Conservation (phyloP, 2,888 invertebrate genomes). For the Lapara coniferarum region DNA sequence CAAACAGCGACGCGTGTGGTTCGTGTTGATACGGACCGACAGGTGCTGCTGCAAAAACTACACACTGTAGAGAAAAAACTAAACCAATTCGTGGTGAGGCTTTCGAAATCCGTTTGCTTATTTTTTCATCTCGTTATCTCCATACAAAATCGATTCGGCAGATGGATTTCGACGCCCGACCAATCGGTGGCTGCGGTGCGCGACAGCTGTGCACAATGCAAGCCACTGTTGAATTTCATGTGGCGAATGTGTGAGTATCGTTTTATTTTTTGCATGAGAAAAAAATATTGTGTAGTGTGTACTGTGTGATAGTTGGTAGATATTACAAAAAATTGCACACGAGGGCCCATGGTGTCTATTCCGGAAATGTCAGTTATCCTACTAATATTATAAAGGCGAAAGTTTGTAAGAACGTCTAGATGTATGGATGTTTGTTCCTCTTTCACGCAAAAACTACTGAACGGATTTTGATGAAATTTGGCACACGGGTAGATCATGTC, state of each 20-base stretch:
- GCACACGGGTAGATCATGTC: too few species aligned
- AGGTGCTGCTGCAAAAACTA: slow-evolving; percentile 14
- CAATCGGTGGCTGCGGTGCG: slow-evolving; percentile 36
- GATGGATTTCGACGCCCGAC: slow-evolving; percentile 39
- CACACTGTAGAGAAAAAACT: background rate
- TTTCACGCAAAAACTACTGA: too few species aligned
- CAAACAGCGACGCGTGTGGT: slow-evolving; percentile 21
- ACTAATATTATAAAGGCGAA: too few species aligned
- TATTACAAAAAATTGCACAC: too few species aligned
- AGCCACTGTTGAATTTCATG: slow-evolving; percentile 7
- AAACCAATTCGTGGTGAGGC: background rate
- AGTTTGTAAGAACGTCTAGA: too few species aligned
- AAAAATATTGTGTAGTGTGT: too few species aligned
- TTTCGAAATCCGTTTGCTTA: slow-evolving; percentile 16
- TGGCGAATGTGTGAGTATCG: slow-evolving; percentile 2
- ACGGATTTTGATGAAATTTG: too few species aligned
- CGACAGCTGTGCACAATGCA: slow-evolving; percentile 36
- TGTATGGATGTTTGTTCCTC: too few species aligned
- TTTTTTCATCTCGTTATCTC: slow-evolving; percentile 43
- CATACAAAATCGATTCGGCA: slow-evolving; percentile 41
- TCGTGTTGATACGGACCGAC: background rate
- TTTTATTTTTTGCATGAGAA: background rate
- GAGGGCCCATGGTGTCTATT: too few species aligned
- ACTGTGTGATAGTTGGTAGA: too few species aligned
- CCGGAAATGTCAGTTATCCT: too few species aligned